Evolutionary conservation across 2,888 invertebrate genomes (phyloP).

Genomic region (Perdita meconis): DNA sequence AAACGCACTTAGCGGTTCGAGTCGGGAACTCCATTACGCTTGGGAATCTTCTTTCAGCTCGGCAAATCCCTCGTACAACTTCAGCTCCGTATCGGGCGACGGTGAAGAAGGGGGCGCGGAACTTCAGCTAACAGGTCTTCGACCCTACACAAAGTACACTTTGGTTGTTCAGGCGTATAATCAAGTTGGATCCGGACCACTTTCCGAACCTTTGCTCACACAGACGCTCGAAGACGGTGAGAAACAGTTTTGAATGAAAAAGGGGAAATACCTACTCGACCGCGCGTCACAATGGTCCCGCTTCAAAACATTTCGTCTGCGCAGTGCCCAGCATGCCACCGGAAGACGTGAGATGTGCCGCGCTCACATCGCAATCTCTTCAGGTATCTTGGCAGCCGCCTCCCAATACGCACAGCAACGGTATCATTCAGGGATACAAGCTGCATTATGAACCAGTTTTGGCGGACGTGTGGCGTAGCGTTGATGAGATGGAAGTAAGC

Average conservation of each 20-base stretch:
- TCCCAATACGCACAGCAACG: constrained; percentile 89
- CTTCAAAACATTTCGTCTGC: not conserved
- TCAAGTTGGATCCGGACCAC: constrained; percentile 90
- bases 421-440: constrained; percentile 91
- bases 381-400: constrained; percentile 93
- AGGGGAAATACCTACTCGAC: too few species aligned
- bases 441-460: constrained; percentile 88
- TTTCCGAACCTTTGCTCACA: constrained; percentile 88
- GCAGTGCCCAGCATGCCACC: constrained; percentile 92
- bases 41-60: constrained; percentile 73
- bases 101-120: constrained; percentile 89
- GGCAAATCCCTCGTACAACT: constrained; percentile 87
- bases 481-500: constrained; percentile 82
- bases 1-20: constrained; percentile 8
- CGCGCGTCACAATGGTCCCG: too few species aligned
- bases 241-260: not conserved
- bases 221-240: constrained; percentile 91
- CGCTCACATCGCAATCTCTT: constrained; percentile 90
- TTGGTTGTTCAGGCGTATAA: constrained; percentile 91
- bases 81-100: constrained; percentile 89
- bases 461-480: constrained; percentile 85
- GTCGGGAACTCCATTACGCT: constrained; percentile 44
- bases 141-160: constrained; percentile 89
- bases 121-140: constrained; percentile 87
- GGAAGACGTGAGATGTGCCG: constrained; percentile 90